Percentiles rank a stretch among this genome's conserved stretches.
These are phyloP conservation scores for Tryphoninae sp. DNA, from an alignment of 2,888 invertebrate genomes.

Conservation along the genomic window DNA sequence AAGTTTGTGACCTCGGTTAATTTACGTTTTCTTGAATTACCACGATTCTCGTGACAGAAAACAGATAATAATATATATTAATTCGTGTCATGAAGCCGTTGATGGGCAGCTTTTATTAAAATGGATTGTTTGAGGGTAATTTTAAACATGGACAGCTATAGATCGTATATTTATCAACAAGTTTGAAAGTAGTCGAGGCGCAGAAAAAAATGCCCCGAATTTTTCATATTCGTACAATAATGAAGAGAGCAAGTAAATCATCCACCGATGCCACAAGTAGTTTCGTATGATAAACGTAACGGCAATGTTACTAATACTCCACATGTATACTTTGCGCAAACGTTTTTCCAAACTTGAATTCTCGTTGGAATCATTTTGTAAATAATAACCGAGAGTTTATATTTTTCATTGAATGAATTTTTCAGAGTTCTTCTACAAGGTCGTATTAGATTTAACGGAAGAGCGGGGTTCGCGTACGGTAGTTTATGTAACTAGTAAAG, in stretches of 20 bases:
- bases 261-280: neutral
- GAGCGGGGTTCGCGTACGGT: conserved; percentile 16
- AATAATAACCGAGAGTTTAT: conserved; percentile 70
- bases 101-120: conserved; percentile 21
- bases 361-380: conserved; percentile 58
- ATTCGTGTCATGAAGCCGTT: conserved; percentile 28
- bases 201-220: neutral
- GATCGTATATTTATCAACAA: conserved; percentile 26
- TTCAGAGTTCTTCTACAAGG: conserved; percentile 57
- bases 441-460: conserved; percentile 45
- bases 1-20: neutral
- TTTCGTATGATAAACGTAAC: neutral
- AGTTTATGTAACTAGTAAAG: conserved; percentile 26
- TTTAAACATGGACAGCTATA: neutral
- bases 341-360: neutral
- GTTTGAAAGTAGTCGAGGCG: conserved; percentile 48
- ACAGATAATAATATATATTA: conserved; percentile 12
- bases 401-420: conserved; percentile 72
- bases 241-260: conserved; percentile 11
- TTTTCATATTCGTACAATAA: conserved; percentile 7
- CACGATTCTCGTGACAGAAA: conserved; percentile 19
- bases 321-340: conserved; percentile 4
- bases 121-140: neutral
- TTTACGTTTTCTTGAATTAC: conserved; percentile 28
- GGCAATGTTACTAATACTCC: conserved; percentile 12